Percentiles rank a stretch among this genome's conserved stretches.
These are phyloP conservation scores for Heliconius himera DNA, from an alignment of 1,140 invertebrate species.

Conservation along the genomic window DNA sequence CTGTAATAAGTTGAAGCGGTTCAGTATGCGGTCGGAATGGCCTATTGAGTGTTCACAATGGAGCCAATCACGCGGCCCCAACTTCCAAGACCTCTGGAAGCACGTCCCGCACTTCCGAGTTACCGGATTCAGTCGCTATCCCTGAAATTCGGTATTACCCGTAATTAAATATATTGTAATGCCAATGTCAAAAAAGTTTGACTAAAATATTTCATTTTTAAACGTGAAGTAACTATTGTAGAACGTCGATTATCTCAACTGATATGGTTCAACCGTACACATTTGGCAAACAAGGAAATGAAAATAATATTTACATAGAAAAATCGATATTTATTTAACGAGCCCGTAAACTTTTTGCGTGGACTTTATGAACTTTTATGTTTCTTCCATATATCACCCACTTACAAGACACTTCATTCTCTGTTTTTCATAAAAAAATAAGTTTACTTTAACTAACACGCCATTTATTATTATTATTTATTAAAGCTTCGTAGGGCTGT, in stretches of 20 bases:
- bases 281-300: no score
- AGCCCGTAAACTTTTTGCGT: no score
- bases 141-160: conserved; percentile 37
- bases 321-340: no score
- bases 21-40: conserved; percentile 52
- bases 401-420: no score
- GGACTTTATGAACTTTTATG: no score
- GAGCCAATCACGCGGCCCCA: conserved; percentile 64
- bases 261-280: no score
- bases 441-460: no score
- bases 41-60: conserved; percentile 68
- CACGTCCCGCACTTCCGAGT: conserved; percentile 68
- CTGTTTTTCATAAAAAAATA: no score
- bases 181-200: neutral
- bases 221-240: neutral
- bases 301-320: no score
- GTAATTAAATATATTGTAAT: conserved; percentile 38
- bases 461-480: no score
- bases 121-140: conserved; percentile 42
- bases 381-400: no score
- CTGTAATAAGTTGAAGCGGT: conserved; percentile 43
- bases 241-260: neutral
- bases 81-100: conserved; percentile 60
- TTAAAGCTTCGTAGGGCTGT: no score
- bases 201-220: neutral